These are phyloP conservation scores for Platynereis dumerilii DNA, from an alignment of 2,888 invertebrate species.

Conservation along the genomic window DNA sequence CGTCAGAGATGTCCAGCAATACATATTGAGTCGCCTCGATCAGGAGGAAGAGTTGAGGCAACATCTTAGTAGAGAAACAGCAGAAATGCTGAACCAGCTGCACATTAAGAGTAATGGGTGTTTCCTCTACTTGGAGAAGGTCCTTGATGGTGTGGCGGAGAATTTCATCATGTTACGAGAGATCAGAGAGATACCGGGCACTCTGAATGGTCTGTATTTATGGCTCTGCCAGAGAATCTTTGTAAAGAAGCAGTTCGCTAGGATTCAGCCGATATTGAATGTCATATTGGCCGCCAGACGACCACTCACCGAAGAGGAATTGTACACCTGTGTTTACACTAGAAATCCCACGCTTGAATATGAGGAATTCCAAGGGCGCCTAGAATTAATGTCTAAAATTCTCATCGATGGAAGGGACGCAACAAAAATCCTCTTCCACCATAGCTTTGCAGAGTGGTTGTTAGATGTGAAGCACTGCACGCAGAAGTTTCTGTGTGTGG, in stretches of 20 bases:
- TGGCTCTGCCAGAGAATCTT: constrained; percentile 94
- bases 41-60: constrained; percentile 86
- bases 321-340: constrained; percentile 82
- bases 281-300: constrained; percentile 85
- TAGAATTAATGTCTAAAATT: constrained; percentile 61
- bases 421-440: constrained; percentile 80
- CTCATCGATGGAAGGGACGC: constrained; percentile 76
- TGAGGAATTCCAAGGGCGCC: constrained; percentile 51
- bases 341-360: constrained; percentile 74
- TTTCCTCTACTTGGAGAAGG: constrained; percentile 62
- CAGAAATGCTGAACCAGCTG: constrained; percentile 91
- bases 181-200: constrained; percentile 94
- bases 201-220: constrained; percentile 90
- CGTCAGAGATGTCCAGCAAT: constrained; percentile 92
- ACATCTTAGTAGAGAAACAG: constrained; percentile 88
- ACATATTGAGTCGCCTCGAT: constrained; percentile 84
- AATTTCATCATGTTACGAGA: constrained; percentile 85
- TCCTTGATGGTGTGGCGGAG: constrained; percentile 86
- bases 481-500: constrained; percentile 80
- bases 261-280: constrained; percentile 76
- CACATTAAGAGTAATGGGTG: constrained; percentile 93
- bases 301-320: constrained; percentile 76
- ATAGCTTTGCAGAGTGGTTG: constrained; percentile 94
- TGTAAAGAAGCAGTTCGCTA: constrained; percentile 82
- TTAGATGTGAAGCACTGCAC: constrained; percentile 98